phyloP scores from a whole-genome alignment of 1,140 invertebrate genomes.

The Trichogramma pretiosum region DNA sequence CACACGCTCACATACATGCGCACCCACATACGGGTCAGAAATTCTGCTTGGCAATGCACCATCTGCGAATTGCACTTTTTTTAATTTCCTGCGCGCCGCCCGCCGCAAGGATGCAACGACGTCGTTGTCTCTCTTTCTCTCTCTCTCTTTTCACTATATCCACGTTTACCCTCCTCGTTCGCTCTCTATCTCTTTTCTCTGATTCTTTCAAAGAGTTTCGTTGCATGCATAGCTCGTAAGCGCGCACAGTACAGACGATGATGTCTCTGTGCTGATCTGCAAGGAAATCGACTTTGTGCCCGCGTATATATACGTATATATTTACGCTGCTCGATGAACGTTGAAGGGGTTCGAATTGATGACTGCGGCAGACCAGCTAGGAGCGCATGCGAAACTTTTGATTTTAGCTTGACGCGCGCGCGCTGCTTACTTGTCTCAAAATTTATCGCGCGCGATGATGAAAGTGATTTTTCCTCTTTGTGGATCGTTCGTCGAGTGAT shows the following conservation, averaged over 20 bases:
- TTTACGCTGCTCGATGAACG: slow-evolving; percentile 15
- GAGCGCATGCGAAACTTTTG: too few relatives aligned
- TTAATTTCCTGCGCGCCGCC: slow-evolving; percentile 31
- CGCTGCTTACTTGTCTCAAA: too few relatives aligned
- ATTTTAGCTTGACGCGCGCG: too few relatives aligned
- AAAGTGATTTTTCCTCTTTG: too few relatives aligned
- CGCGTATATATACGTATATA: too few relatives aligned
- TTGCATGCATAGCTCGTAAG: too few relatives aligned
- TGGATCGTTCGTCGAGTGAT: too few relatives aligned
- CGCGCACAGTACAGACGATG: neutral
- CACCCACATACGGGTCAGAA: slow-evolving; percentile 42
- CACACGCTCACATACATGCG: too few relatives aligned
- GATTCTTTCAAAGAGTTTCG: too few relatives aligned
- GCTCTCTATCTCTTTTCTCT: too few relatives aligned
- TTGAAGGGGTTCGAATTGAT: slow-evolving; percentile 12
- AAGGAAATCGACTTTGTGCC: slow-evolving; percentile 14
- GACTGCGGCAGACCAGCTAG: too few relatives aligned
- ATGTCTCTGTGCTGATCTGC: slow-evolving; percentile 14
- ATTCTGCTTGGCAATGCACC: slow-evolving; percentile 38
- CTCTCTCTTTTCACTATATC: neutral
- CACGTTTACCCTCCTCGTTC: neutral
- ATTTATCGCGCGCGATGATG: too few relatives aligned
- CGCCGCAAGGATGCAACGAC: slow-evolving; percentile 2
- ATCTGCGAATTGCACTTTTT: slow-evolving; percentile 41
- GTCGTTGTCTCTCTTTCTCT: slow-evolving; percentile 16